phyloP scores from a whole-genome alignment of 2,888 invertebrate species.

The Aphodius granarius region DNA sequence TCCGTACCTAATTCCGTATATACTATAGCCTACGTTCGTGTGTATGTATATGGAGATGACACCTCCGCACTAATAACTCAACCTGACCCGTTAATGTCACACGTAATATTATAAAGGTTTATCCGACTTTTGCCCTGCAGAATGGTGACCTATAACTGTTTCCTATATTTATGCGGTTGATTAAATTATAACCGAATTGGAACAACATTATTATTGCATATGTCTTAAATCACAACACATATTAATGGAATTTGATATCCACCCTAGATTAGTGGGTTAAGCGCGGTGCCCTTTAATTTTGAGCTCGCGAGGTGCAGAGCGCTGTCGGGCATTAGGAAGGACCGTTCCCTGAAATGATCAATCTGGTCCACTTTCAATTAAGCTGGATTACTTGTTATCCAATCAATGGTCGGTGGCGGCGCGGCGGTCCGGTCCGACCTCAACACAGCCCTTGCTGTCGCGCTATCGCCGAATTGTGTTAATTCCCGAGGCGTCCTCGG shows the following conservation, averaged over 20 bases:
- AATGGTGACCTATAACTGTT: background rate
- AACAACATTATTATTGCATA: background rate
- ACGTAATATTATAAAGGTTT: background rate
- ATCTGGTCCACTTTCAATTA: slow-evolving; percentile 53
- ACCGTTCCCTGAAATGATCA: slow-evolving; percentile 42
- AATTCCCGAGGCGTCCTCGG: background rate
- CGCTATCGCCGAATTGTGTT: background rate
- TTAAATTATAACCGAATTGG: background rate
- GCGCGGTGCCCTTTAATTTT: background rate
- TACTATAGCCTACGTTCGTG: no score
- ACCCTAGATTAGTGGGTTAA: background rate
- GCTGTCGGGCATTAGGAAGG: slow-evolving; percentile 3
- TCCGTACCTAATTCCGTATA: background rate
- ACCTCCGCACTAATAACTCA: background rate
- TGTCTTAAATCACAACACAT: background rate
- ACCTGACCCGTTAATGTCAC: background rate
- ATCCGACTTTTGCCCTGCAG: background rate
- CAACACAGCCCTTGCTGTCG: background rate
- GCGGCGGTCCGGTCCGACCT: slow-evolving; percentile 36
- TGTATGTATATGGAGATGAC: background rate
- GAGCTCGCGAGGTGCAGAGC: background rate
- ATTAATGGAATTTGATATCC: background rate
- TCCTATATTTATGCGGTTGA: background rate
- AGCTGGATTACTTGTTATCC: slow-evolving; percentile 53
- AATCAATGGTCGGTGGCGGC: slow-evolving; percentile 46